Conservation (phyloP, 2,113 vertebrate genomes). For the Oenanthe oenanthe region DNA sequence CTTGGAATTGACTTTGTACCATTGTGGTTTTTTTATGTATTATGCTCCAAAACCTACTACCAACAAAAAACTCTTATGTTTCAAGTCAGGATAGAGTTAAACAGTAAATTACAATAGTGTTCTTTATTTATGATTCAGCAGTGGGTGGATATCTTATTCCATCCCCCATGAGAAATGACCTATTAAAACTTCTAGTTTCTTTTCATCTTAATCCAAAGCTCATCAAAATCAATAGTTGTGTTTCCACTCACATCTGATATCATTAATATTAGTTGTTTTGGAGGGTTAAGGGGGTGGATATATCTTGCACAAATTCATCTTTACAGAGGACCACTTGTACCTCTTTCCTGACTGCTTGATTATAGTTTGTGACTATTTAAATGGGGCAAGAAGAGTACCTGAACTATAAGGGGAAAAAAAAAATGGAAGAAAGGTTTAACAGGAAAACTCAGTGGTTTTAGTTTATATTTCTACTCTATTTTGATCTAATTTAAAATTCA, state of each 20-base stretch:
- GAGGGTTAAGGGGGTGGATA: not conserved
- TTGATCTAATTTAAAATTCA: not conserved
- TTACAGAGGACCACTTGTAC: not conserved
- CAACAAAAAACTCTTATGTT: not conserved
- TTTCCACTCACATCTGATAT: not conserved
- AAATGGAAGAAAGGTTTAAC: not conserved
- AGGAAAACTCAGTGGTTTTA: not conserved
- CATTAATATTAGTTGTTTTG: not conserved
- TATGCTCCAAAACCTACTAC: not conserved
- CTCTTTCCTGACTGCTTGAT: not conserved
- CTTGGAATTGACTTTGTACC: not conserved
- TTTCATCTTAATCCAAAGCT: conserved; percentile 16
- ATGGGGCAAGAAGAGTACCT: not conserved
- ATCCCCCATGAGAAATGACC: not conserved
- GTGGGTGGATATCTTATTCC: not conserved
- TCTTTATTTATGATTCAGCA: not conserved
- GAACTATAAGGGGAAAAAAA: not conserved
- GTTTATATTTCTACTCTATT: not conserved
- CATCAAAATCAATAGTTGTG: not conserved
- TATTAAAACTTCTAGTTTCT: not conserved
- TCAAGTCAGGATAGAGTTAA: not conserved
- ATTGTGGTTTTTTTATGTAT: not conserved
- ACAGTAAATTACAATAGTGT: not conserved
- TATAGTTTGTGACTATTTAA: not conserved
- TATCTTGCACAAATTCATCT: not conserved